These are phyloP conservation scores for Alviniconcha strummeri DNA, from an alignment of 2,888 invertebrate genomes.

Conservation along the genomic window DNA sequence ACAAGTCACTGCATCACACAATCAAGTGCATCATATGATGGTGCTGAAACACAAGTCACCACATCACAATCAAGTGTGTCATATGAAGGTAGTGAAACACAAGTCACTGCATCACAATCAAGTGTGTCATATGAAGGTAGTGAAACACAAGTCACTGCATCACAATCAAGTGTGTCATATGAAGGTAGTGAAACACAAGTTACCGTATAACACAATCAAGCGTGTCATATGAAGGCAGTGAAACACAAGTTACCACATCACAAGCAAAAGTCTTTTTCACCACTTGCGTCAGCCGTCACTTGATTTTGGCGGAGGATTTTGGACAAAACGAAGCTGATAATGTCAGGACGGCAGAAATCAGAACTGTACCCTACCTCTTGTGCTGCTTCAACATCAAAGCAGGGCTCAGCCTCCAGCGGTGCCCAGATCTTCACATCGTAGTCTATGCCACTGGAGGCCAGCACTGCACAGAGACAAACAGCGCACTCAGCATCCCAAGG, in stretches of 20 bases:
- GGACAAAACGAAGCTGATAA: no score
- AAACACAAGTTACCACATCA: no score
- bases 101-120: not conserved
- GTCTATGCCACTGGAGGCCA: conserved; percentile 91
- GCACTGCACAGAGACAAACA: conserved; percentile 61
- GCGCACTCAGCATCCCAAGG: no score
- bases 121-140: not conserved
- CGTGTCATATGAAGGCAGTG: no score
- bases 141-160: not conserved
- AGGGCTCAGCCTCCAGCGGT: conserved; percentile 79
- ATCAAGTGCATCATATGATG: not conserved
- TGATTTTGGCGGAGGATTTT: no score
- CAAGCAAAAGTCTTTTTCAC: no score
- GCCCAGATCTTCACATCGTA: conserved; percentile 90
- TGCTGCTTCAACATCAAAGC: conserved; percentile 80
- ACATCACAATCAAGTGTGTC: not conserved
- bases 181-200: not conserved
- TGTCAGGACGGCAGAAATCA: not conserved
- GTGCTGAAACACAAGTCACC: not conserved
- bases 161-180: not conserved
- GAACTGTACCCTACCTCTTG: conserved; percentile 74
- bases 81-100: not conserved
- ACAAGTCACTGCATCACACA: not conserved
- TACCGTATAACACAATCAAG: no score
- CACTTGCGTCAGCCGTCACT: no score